Percentiles rank a stretch among this genome's conserved stretches.
phyloP scores from a whole-genome alignment of 1,140 invertebrate genomes.

The Halesus radiatus region DNA sequence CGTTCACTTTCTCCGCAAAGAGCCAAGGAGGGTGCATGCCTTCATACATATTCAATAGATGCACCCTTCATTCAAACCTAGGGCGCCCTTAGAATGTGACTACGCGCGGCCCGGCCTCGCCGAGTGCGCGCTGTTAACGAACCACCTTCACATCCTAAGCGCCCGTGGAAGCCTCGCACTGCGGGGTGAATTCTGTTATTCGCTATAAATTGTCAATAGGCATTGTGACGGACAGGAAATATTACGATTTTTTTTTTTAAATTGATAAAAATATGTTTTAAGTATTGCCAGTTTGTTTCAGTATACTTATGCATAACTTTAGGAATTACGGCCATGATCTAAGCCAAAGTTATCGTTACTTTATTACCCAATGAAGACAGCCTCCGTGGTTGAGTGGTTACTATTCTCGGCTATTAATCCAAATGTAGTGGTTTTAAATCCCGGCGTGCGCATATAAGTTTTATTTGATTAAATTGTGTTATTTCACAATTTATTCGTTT shows the following conservation, averaged over 20 bases:
- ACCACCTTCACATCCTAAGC: conserved; percentile 47
- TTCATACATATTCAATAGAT: conserved; percentile 71
- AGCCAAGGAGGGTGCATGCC: conserved; percentile 57
- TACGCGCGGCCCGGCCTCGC: neutral
- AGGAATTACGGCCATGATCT: too few relatives aligned
- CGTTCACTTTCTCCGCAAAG: conserved; percentile 56
- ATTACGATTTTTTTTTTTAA: conserved; percentile 1
- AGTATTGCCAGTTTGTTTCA: too few relatives aligned
- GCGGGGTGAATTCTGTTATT: conserved; percentile 44
- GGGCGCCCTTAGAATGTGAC: conserved; percentile 52
- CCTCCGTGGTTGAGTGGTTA: too few relatives aligned
- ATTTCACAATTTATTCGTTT: too few relatives aligned
- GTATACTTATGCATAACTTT: too few relatives aligned
- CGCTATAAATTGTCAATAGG: conserved; percentile 57
- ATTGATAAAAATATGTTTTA: too few relatives aligned
- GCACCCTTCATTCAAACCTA: conserved; percentile 62
- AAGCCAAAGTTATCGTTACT: too few relatives aligned
- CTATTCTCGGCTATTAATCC: too few relatives aligned
- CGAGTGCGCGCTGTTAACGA: conserved; percentile 18
- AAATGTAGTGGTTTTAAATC: too few relatives aligned
- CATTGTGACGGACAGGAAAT: conserved; percentile 55
- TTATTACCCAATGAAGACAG: too few relatives aligned
- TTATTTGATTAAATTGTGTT: too few relatives aligned
- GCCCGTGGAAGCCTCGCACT: conserved; percentile 36
- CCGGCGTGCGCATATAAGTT: too few relatives aligned